phyloP scores from a whole-genome alignment of 2,888 invertebrate genomes.

The Euclidia mi region DNA sequence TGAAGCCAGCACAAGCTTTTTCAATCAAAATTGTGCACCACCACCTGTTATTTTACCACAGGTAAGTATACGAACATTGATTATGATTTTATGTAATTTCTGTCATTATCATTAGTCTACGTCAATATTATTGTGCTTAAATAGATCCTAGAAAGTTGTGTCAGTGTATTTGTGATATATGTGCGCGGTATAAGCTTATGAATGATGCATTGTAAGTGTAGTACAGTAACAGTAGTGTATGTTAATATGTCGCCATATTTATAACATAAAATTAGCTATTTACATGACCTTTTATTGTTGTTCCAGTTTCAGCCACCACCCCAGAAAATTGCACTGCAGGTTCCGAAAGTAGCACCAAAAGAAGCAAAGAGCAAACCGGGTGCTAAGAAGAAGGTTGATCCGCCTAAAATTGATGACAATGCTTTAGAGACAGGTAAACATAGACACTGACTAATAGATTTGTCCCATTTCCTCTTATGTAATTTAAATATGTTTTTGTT shows the following conservation, averaged over 20 bases:
- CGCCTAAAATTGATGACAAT: constrained; percentile 71
- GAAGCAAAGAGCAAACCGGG: constrained; percentile 64
- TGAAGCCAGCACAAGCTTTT: constrained; percentile 82
- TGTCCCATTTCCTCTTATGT: constrained; percentile 34
- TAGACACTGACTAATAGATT: constrained; percentile 20
- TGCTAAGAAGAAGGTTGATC: constrained; percentile 73
- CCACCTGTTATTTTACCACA: constrained; percentile 72
- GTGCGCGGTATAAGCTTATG: constrained; percentile 5
- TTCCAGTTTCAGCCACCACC: constrained; percentile 69
- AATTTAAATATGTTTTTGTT: constrained; percentile 17
- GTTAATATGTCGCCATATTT: constrained; percentile 70
- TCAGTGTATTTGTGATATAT: constrained; percentile 9
- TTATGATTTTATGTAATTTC: constrained; percentile 53
- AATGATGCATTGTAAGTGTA: constrained; percentile 21
- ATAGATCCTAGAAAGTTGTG: constrained; percentile 21
- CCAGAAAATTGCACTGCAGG: constrained; percentile 56
- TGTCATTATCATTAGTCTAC: constrained; percentile 28
- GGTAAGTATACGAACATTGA: constrained; percentile 72
- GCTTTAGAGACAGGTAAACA: constrained; percentile 79
- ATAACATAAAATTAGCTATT: constrained; percentile 50
- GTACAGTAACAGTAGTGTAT: constrained; percentile 28
- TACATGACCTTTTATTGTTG: constrained; percentile 56
- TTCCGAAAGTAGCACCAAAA: constrained; percentile 58
- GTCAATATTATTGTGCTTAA: constrained; percentile 13
- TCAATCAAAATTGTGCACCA: constrained; percentile 69